A percentile compares a stretch with the other conserved stretches of the same genome.
phyloP scores from a whole-genome alignment of 2,113 vertebrate species.

The Marmota flaviventris region DNA sequence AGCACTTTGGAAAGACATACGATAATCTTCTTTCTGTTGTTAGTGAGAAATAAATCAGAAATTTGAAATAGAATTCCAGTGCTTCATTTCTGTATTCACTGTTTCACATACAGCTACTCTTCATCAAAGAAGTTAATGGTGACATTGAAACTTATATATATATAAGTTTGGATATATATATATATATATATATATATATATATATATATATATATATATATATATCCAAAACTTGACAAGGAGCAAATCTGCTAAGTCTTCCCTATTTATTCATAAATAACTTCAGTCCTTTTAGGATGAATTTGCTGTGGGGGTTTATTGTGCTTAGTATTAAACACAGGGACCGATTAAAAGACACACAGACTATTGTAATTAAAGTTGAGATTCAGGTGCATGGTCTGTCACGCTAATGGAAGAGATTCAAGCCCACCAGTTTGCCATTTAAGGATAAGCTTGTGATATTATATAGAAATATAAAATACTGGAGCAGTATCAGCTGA shows the following conservation, averaged over 20 bases:
- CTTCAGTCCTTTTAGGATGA: not conserved
- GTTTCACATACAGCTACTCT: not conserved
- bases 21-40: not conserved
- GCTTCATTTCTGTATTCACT: not conserved
- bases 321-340: not conserved
- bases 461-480: not conserved
- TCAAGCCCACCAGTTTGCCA: not conserved
- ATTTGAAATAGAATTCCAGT: conserved; percentile 4
- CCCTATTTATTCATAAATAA: not conserved
- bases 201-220: not conserved
- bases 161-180: too few species aligned
- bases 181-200: too few species aligned
- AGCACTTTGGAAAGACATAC: not conserved
- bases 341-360: not conserved
- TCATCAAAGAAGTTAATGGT: not conserved
- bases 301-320: not conserved
- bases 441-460: conserved; percentile 7
- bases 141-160: not conserved
- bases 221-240: not conserved
- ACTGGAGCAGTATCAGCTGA: not conserved
- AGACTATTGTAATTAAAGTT: not conserved
- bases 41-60: conserved; percentile 23
- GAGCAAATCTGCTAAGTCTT: conserved; percentile 18
- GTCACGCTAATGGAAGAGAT: not conserved
- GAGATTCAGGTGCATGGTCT: not conserved